phyloP scores from a whole-genome alignment of 2,888 invertebrate species.

The Myathropa florea region DNA sequence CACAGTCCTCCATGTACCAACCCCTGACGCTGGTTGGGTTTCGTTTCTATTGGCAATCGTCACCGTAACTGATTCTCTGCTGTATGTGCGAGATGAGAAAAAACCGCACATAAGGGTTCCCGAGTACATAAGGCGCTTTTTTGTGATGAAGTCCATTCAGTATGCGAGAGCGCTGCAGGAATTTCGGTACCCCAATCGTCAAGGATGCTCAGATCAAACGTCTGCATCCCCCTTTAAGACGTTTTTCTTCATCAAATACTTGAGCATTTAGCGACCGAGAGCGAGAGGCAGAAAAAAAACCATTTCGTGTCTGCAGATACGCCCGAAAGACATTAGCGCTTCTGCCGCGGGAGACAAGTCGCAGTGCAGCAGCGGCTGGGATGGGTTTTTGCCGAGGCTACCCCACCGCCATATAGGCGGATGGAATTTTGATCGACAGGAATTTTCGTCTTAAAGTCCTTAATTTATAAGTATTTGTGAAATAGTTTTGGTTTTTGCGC shows the following conservation, averaged over 20 bases:
- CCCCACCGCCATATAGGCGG: slow-evolving; percentile 61
- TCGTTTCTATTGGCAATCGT: slow-evolving; percentile 55
- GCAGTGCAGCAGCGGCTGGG: slow-evolving; percentile 16
- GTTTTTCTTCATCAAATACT: slow-evolving; percentile 42
- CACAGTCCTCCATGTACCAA: slow-evolving; percentile 36
- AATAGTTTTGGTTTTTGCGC: slow-evolving; percentile 77
- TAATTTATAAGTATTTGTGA: slow-evolving; percentile 80
- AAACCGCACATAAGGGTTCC: neutral
- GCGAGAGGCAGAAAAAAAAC: neutral
- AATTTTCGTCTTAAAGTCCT: slow-evolving; percentile 80
- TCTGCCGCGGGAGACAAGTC: slow-evolving; percentile 24
- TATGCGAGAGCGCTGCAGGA: neutral
- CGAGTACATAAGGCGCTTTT: neutral
- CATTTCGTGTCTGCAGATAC: slow-evolving; percentile 3
- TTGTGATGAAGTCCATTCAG: neutral
- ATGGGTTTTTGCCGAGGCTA: slow-evolving; percentile 39
- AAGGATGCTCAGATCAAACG: slow-evolving; percentile 16
- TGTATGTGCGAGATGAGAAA: neutral
- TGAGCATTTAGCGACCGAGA: slow-evolving; percentile 17
- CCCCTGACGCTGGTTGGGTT: slow-evolving; percentile 32
- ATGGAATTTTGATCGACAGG: slow-evolving; percentile 81
- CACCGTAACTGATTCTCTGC: neutral
- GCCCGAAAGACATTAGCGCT: slow-evolving; percentile 65
- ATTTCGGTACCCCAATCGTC: slow-evolving; percentile 6
- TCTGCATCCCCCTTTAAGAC: slow-evolving; percentile 10